Evolutionary conservation across 2,797 vertebrate species (phyloP).

Genomic region (Poecilia picta): DNA sequence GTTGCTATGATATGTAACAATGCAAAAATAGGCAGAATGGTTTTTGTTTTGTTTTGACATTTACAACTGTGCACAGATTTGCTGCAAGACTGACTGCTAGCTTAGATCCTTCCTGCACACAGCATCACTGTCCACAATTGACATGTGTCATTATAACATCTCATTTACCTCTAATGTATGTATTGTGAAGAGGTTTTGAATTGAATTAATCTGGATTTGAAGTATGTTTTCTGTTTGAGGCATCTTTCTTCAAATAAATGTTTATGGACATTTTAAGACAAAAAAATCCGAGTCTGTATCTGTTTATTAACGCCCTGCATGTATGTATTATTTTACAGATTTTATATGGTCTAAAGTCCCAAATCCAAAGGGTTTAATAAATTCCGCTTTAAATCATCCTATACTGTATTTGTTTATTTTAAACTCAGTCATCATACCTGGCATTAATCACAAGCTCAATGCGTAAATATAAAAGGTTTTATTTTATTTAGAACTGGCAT

Average conservation of each 20-base stretch:
- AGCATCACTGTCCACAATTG: neutral
- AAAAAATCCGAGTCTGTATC: neutral
- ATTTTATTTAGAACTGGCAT: neutral
- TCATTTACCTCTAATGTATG: neutral
- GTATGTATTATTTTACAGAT: neutral
- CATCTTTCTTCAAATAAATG: neutral
- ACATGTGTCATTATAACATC: neutral
- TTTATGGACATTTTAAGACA: neutral
- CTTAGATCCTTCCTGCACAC: neutral
- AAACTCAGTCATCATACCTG: neutral
- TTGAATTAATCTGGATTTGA: neutral
- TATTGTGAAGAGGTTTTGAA: neutral
- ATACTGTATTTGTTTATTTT: neutral
- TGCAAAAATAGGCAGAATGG: neutral
- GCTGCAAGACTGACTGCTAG: neutral
- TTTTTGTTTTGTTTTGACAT: neutral
- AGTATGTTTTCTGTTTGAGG: neutral
- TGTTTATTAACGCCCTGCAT: neutral
- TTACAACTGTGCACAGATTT: neutral
- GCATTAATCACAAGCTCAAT: neutral
- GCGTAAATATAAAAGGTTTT: neutral
- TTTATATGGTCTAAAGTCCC: neutral
- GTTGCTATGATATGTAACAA: neutral
- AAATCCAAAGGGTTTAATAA: neutral
- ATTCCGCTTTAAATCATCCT: neutral